A percentile compares a stretch with the other conserved stretches of the same genome.
Evolutionary conservation across 92 coral and sea anemone species (phyloP).

Genomic region (Parazoanthus darwini): DNA sequence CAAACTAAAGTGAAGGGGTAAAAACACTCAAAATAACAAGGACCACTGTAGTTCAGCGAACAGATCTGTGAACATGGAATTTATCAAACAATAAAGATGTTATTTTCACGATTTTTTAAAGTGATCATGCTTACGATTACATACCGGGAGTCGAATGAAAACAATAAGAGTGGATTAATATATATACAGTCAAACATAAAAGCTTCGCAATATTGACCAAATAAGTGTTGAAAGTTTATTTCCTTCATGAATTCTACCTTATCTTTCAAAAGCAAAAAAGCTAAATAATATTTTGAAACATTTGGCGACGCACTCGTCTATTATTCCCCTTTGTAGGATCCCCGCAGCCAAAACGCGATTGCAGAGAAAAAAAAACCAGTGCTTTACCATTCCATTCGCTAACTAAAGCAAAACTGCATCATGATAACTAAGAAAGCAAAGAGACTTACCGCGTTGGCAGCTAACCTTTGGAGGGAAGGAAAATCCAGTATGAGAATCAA

Average conservation of each 20-base stretch:
- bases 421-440: not conserved
- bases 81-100: too few species aligned
- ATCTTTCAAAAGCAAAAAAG: not conserved
- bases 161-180: not conserved
- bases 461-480: conserved; percentile 33
- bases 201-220: not conserved
- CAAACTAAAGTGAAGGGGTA: not conserved
- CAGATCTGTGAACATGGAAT: too few species aligned
- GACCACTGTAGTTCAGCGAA: not conserved
- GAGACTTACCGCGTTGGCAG: conserved; percentile 41
- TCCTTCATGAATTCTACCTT: not conserved
- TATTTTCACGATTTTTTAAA: too few species aligned
- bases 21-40: not conserved
- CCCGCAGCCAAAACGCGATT: not conserved
- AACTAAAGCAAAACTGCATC: not conserved
- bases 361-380: not conserved
- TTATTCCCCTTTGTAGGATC: too few species aligned
- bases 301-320: not conserved
- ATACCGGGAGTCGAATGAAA: not conserved
- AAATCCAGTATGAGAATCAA: not conserved
- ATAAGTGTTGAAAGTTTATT: not conserved
- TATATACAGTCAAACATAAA: too few species aligned
- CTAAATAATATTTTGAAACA: not conserved
- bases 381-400: not conserved
- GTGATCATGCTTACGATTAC: not conserved